Evolutionary conservation across 92 coral and sea anemone genomes (phyloP), one percentile per base, ranked within the genome.

Genomic region (Galaxea fascicularis): DNA sequence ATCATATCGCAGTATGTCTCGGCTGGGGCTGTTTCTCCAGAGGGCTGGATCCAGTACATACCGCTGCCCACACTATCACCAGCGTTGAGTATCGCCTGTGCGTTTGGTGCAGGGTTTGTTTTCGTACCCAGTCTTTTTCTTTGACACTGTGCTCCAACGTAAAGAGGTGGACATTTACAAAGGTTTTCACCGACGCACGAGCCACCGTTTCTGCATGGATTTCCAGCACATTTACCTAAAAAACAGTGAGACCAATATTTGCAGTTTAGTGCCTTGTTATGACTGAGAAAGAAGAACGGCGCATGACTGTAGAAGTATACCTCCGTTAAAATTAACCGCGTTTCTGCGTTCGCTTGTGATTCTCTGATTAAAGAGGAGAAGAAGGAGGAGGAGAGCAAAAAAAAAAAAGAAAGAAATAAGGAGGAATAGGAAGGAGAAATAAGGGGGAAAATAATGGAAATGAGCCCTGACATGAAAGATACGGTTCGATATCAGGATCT

Each of bases 11-110:
- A 93, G 87, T 87, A 93, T 10, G 98, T 95, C 59, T 85, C 84
- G 17, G 98, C 95, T 15, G 98, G 68, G 22, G 66, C 60, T 26
- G 82, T 65, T 62, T 95, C 98, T 9, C 95, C 97, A 1, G 86
- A 94, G 46, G 98, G 98, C 86, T 93, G 91, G 88, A 95, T 95
- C 98, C 98, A 95, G 86, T 95, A 95, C 89, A 95, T 79, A 65
- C 97, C 97, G 89, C 95, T 95, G 87, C 93, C 94, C 82, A 52
- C 25, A 54, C 93, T 93, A 76, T 93, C 92, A 53, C 97, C 97
- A 73, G 93, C 95, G 59, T 93, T 91, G 7, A 95, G 70, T 41
- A 95, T 95, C 9, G 96, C 98, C 71, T 93, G 92, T 2, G 98
- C 98, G 82, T 86, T 95, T 39, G 91, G 92, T 39, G 98, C 97